A percentile compares a stretch with the other conserved stretches of the same genome.
Conservation (phyloP, 2,888 invertebrate genomes). For the Agonopterix alstromeriana region DNA sequence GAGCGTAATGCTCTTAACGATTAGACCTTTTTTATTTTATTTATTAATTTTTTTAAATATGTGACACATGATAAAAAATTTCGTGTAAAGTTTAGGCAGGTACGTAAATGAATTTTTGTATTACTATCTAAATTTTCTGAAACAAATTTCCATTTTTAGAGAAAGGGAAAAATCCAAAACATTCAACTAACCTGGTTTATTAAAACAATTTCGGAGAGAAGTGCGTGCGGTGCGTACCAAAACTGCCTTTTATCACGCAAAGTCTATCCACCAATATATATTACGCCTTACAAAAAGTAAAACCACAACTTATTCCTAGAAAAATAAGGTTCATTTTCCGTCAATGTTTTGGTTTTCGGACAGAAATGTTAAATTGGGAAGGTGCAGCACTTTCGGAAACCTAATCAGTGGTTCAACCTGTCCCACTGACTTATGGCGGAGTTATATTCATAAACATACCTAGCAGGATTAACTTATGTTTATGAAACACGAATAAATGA, state of each 20-base stretch:
- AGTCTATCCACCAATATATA: constrained; percentile 31
- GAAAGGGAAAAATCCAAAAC: constrained; percentile 47
- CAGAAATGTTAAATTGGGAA: constrained; percentile 12
- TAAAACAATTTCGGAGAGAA: constrained; percentile 67
- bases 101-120: no score
- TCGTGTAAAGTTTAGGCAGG: no score
- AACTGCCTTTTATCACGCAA: constrained; percentile 60
- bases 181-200: constrained; percentile 66
- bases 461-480: background rate
- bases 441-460: constrained; percentile 13
- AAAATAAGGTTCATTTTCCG: no score
- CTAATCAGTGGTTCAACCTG: constrained; percentile 61
- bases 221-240: constrained; percentile 63
- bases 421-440: constrained; percentile 50
- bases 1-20: no score
- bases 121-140: constrained; percentile 9
- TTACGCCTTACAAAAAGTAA: constrained; percentile 20
- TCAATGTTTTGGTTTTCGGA: constrained; percentile 2
- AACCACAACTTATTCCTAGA: constrained; percentile 3
- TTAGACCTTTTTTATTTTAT: no score
- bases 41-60: no score
- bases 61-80: no score
- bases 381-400: constrained; percentile 31
- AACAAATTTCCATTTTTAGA: constrained; percentile 24
- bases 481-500: no score